phyloP scores from a whole-genome alignment of 2,113 vertebrate genomes.

The Lagopus leucura region DNA sequence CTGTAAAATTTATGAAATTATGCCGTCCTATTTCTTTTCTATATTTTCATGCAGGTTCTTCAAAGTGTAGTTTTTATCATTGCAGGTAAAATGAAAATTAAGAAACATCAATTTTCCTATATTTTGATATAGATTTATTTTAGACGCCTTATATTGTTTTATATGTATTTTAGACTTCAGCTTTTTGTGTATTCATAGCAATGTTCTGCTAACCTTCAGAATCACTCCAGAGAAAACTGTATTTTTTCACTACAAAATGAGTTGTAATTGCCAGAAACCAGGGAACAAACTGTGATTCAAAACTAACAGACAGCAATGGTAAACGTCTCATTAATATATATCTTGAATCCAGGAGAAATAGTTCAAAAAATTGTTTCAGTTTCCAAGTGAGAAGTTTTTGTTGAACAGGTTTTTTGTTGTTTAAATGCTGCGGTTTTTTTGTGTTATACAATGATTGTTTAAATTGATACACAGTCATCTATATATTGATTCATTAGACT shows the following conservation, averaged over 20 bases:
- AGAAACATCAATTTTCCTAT: not conserved
- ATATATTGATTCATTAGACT: not conserved
- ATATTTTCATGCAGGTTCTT: not conserved
- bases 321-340: conserved; percentile 68
- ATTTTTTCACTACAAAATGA: conserved; percentile 74
- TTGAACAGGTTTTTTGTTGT: not conserved
- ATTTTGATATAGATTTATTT: not conserved
- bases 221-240: conserved; percentile 56
- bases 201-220: conserved; percentile 38
- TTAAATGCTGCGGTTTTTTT: not conserved
- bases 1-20: not conserved
- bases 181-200: not conserved
- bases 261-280: conserved; percentile 72
- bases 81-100: not conserved
- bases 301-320: conserved; percentile 77
- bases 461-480: not conserved
- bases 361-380: not conserved
- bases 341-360: conserved; percentile 67
- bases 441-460: not conserved
- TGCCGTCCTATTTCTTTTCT: not conserved
- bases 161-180: not conserved
- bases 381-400: not conserved
- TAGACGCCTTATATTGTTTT: not conserved
- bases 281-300: conserved; percentile 77
- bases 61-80: not conserved